Evolutionary conservation across 37 sponge, comb jelly and placozoan species (phyloP).

Genomic region (Agelas oroides): DNA sequence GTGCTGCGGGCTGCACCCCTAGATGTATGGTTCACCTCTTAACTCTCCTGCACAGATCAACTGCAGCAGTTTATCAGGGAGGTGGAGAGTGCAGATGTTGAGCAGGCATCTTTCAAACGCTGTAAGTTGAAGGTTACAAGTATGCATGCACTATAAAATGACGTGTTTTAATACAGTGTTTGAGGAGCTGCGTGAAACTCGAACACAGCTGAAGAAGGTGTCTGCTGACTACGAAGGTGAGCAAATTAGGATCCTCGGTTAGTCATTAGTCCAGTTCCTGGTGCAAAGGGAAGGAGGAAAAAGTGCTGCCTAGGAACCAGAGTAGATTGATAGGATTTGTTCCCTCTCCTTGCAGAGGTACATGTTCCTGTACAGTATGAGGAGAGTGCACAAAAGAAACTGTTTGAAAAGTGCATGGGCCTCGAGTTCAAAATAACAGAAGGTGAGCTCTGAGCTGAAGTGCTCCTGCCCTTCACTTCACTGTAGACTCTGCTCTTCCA

Average conservation of each 20-base stretch:
- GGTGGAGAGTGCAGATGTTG: background rate
- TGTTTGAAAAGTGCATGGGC: slow-evolving; percentile 44
- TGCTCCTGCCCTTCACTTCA: too few relatives aligned
- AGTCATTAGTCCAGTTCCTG: too few relatives aligned
- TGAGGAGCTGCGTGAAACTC: background rate
- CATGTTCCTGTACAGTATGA: slow-evolving; percentile 7
- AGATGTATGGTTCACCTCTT: too few relatives aligned
- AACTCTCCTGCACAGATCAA: background rate
- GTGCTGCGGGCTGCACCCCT: too few relatives aligned
- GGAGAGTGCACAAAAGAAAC: slow-evolving; percentile 21
- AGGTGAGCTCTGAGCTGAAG: slow-evolving; percentile 9
- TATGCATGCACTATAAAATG: background rate
- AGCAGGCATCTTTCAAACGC: background rate
- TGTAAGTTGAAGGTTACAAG: background rate
- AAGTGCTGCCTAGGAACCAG: too few relatives aligned
- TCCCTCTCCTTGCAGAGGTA: background rate
- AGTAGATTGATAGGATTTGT: too few relatives aligned
- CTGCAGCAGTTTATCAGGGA: background rate
- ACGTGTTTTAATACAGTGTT: background rate
- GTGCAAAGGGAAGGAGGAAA: too few relatives aligned
- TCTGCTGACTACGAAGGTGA: background rate
- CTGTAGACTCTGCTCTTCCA: too few relatives aligned
- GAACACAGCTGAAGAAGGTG: background rate
- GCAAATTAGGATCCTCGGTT: background rate
- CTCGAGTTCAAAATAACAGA: slow-evolving; percentile 47